phyloP scores from a whole-genome alignment of 2,113 vertebrate genomes.

The Tupaia tana region DNA sequence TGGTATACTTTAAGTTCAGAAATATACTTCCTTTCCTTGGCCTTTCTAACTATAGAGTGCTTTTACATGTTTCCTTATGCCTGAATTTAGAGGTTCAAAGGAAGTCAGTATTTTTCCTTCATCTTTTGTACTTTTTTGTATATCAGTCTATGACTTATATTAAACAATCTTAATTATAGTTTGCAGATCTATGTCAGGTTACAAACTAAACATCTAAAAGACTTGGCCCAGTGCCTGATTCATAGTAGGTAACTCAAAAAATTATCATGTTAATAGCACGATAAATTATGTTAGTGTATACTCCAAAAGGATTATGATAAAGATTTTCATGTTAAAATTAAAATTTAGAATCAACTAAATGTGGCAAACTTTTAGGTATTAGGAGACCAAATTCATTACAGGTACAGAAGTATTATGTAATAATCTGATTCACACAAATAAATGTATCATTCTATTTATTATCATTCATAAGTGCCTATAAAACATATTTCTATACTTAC shows the following conservation, averaged over 20 bases:
- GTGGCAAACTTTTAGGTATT: neutral
- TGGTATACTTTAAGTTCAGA: conserved; percentile 54
- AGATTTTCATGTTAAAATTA: neutral
- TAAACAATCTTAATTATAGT: neutral
- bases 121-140: neutral
- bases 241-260: neutral
- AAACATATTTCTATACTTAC: neutral
- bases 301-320: neutral
- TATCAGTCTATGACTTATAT: neutral
- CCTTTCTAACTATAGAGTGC: conserved; percentile 3
- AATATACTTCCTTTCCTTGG: conserved; percentile 35
- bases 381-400: neutral
- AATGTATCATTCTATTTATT: conserved; percentile 2
- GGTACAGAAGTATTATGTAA: neutral
- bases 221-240: neutral
- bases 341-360: neutral
- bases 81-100: conserved; percentile 53
- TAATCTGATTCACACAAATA: neutral
- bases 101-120: conserved; percentile 1
- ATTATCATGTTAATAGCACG: neutral
- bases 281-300: neutral
- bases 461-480: neutral
- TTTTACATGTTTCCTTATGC: conserved; percentile 44
- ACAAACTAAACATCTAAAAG: neutral
- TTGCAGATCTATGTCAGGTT: conserved; percentile 8